Base-by-base conservation (phyloP, 2,797 vertebrate genomes). In the Brachyalestes nurse region DNA sequence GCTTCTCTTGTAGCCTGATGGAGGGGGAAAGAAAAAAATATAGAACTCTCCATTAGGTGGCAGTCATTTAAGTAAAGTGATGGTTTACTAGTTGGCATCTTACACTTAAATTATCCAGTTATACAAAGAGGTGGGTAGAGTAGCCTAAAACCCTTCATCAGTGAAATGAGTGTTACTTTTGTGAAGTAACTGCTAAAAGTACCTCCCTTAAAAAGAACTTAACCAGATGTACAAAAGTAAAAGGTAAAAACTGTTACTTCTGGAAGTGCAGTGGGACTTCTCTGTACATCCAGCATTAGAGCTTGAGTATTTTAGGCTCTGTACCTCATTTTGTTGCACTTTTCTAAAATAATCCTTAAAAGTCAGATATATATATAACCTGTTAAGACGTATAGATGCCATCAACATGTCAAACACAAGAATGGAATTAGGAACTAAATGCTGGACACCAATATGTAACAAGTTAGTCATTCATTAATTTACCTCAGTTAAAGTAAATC, bases 1-100 rank as follows among this genome's bases (percentile, higher is more conserved):
- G 94, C 87, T 97, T 97, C 86, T 97, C 96, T 93, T 96, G 96
- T 88, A 97, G 91, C 91, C 96, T 97, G 89, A 14, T 0, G 72
- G 57, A 55, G n/a, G 64, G 66, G 81, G 2, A 69, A 57, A 77
- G 1, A 53, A 0, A 76, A 0, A 67, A 8, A 6, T 45, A 64
- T 7, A 38, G 13, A 70, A 67, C 42, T n/a, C 57, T 13, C n/a
- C 75, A 81, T 66, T 57, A 81, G 71, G 71, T 81, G 71, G 75
- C 75, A 73, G 72, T 73, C 55, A 70, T 71, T 45, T 25, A 42
- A 42, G 10, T 19, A 10, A 13, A n/a, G 16, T 19, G 17, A 25
- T 49, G 47, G 17, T 51, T 28, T 23, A 53, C 71, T 25, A 28
- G 49, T 51, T 61, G 8, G 23, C 57, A 40, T 34, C 23, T 4